Evolutionary conservation across 2,113 vertebrate genomes (phyloP), one percentile per base, ranked within the genome.

Genomic region (Amblyornis subalaris): DNA sequence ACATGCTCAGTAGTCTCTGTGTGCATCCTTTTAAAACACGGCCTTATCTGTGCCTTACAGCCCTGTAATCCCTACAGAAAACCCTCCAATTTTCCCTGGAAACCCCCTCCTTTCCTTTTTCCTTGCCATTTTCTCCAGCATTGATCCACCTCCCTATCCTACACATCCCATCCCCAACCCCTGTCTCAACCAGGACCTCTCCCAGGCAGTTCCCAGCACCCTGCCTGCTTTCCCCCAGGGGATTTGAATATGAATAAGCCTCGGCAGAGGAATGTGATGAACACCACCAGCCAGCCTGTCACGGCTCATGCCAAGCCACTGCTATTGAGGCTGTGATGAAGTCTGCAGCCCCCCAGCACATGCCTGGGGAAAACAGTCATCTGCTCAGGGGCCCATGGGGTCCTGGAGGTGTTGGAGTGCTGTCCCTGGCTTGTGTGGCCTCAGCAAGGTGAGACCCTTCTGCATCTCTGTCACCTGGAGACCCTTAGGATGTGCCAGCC

Each of bases 161-260:
- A 18, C 35, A 87, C 36, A 47, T 47, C 29, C 14, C 28, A 51
- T 8, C 8, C 31, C 29, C 36, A 85, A 9, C 20, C 62, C 22
- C 9, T 23, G 25, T 45, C 62, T 65, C 13, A 6, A 29, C 16
- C 48, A 16, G 7, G 29, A 9, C 55, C 60, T 94, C 88, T 85
- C 64, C 76, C 83, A 95, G 93, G 85, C 86, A 38, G 2, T n/a
- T 89, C 60, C 48, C 86, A 81, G 69, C 57, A 71, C 93, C 75
- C 67, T 38, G 85, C 33, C 48, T 85, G 86, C 38, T 83, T 80
- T 66, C 21, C 94, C 80, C 75, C 35, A 51, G 88, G 92, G 67
- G 62, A 97, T 97, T 85, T 95, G 93, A 97, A 95, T 97, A 95
- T 81, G 97, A 98, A 97, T 97, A 93, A 86, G 75, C n/a, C 44